A percentile compares a stretch with the other conserved stretches of the same genome.
Conservation (phyloP, 1,140 invertebrate genomes). For the Drosophila biarmipes region DNA sequence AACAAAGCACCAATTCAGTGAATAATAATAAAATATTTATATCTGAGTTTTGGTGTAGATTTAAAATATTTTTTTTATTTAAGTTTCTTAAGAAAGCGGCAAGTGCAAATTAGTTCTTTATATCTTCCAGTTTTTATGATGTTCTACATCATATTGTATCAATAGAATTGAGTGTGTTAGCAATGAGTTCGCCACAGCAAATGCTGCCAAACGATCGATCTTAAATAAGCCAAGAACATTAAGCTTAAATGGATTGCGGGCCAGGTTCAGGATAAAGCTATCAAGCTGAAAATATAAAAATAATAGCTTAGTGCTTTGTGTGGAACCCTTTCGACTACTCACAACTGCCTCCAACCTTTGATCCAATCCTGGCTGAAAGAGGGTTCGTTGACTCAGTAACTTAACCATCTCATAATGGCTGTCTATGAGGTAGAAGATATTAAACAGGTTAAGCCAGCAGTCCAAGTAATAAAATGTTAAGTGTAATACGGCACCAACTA, state of each 20-base stretch:
- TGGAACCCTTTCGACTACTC: not conserved
- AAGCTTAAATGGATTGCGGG: conserved; percentile 34
- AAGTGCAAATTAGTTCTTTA: too few relatives aligned
- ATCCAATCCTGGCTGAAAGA: conserved; percentile 17
- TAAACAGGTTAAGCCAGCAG: conserved; percentile 12
- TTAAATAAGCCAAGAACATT: conserved; percentile 15
- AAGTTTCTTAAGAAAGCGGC: too few relatives aligned
- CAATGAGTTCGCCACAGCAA: conserved; percentile 42
- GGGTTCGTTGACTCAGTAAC: conserved; percentile 16
- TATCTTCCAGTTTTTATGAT: not conserved
- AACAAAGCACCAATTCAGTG: too few relatives aligned
- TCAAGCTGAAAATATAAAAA: conserved; percentile 14
- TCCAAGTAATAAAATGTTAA: conserved; percentile 32
- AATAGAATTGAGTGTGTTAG: conserved; percentile 37
- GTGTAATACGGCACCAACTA: not conserved
- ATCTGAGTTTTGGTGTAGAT: too few relatives aligned
- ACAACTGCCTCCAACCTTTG: conserved; percentile 41
- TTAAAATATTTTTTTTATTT: too few relatives aligned
- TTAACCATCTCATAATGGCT: conserved; percentile 9
- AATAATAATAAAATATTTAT: too few relatives aligned
- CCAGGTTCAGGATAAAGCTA: conserved; percentile 46
- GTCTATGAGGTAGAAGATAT: conserved; percentile 32
- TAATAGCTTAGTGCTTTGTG: not conserved
- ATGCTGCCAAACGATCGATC: not conserved
- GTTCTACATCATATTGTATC: conserved; percentile 47